phyloP scores from a whole-genome alignment of 2,888 invertebrate species.

The Agonopterix heracliana region DNA sequence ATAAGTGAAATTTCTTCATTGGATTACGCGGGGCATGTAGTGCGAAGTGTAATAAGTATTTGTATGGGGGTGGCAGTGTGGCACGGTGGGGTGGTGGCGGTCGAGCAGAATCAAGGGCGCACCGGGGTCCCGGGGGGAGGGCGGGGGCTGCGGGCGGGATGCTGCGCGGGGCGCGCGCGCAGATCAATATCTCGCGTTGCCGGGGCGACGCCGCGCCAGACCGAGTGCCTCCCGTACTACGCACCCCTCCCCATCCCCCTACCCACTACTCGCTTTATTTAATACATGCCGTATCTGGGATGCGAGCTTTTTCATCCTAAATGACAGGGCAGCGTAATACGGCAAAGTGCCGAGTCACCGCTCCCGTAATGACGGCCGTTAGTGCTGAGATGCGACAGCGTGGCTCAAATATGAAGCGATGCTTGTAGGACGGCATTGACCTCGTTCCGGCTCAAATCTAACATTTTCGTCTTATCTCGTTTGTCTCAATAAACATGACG shows the following conservation, averaged over 20 bases:
- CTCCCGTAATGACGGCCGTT: conserved; percentile 27
- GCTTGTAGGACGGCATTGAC: conserved; percentile 51
- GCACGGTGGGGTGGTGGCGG: conserved; percentile 41
- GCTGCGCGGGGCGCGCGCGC: conserved; percentile 63
- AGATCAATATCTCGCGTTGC: conserved; percentile 75
- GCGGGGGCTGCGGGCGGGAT: conserved; percentile 54
- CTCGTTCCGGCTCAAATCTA: conserved; percentile 31
- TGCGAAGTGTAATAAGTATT: conserved; percentile 73
- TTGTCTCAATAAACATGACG: conserved; percentile 15
- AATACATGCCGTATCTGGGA: conserved; percentile 69
- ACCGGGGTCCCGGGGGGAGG: conserved; percentile 8
- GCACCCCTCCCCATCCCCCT: conserved; percentile 40
- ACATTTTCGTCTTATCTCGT: conserved; percentile 25
- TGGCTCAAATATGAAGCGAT: conserved; percentile 8
- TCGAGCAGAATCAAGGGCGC: conserved; percentile 57
- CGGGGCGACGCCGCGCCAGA: conserved; percentile 79
- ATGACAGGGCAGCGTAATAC: conserved; percentile 60
- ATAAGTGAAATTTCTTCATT: conserved; percentile 64
- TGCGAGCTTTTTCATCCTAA: conserved; percentile 68
- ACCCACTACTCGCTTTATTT: conserved; percentile 70
- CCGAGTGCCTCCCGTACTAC: conserved; percentile 79
- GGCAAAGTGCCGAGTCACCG: conserved; percentile 41
- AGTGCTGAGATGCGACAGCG: neutral
- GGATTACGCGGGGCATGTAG: conserved; percentile 68
- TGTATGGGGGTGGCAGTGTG: conserved; percentile 43